These are phyloP conservation scores for Muraenolepis orangiensis DNA, from an alignment of 2,797 vertebrate genomes.

Conservation along the genomic window DNA sequence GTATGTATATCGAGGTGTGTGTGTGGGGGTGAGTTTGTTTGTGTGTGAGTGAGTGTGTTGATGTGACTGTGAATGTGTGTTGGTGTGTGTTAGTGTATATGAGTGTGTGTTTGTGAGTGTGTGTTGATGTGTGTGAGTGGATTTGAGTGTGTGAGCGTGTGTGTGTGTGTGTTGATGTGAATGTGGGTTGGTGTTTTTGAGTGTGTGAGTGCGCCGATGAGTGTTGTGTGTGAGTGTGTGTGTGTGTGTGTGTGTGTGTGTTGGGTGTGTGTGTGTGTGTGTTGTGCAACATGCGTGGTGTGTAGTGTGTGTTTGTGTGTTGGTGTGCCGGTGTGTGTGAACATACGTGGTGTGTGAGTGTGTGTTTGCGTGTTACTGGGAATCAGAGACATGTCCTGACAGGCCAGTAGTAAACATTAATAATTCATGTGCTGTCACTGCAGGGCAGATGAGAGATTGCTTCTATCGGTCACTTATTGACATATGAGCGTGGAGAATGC, in stretches of 20 bases:
- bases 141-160: background rate
- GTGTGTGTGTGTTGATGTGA: slow-evolving; percentile 32
- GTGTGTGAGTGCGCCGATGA: background rate
- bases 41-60: slow-evolving; percentile 6
- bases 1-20: background rate
- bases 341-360: background rate
- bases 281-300: background rate
- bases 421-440: slow-evolving; percentile 67
- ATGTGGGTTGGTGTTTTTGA: slow-evolving; percentile 16
- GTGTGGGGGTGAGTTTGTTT: background rate
- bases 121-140: slow-evolving; percentile 27
- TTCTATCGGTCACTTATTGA: slow-evolving; percentile 63
- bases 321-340: background rate
- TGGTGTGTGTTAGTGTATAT: background rate
- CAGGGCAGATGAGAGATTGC: slow-evolving; percentile 59
- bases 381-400: slow-evolving; percentile 56
- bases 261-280: slow-evolving; percentile 7
- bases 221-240: background rate
- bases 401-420: slow-evolving; percentile 50
- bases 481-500: slow-evolving; percentile 9
- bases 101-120: background rate
- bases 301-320: background rate
- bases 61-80: background rate
- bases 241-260: slow-evolving; percentile 2
- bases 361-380: slow-evolving; percentile 28